These are phyloP conservation scores for Lochmaea capreae DNA, from an alignment of 2,888 invertebrate genomes.

Conservation along the genomic window DNA sequence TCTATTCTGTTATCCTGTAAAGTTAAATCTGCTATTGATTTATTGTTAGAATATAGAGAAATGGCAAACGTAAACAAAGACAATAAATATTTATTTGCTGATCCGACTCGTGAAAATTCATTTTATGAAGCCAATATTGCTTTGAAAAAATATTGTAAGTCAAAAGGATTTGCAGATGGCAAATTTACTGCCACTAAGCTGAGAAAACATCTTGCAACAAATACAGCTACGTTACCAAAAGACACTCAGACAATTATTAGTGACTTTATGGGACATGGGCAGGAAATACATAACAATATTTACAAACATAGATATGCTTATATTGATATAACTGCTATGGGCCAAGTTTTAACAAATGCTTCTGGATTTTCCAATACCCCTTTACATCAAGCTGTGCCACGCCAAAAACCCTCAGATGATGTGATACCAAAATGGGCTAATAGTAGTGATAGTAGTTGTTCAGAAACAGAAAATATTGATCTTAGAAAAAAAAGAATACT, in stretches of 20 bases:
- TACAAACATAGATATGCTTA: slow-evolving; percentile 31
- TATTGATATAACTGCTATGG: slow-evolving; percentile 22
- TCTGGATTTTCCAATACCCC: neutral
- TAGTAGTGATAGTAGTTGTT: too few species aligned
- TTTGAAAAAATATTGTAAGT: slow-evolving; percentile 17
- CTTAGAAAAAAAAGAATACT: neutral
- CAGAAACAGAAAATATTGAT: neutral
- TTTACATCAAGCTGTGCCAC: neutral
- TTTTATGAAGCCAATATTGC: slow-evolving; percentile 16
- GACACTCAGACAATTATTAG: slow-evolving; percentile 23
- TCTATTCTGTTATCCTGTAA: neutral
- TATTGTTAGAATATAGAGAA: neutral
- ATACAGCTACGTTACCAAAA: slow-evolving; percentile 25
- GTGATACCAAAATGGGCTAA: too few species aligned
- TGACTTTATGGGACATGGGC: slow-evolving; percentile 35
- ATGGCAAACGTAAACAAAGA: neutral
- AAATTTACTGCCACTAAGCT: slow-evolving; percentile 17
- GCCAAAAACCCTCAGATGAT: neutral
- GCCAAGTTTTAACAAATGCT: neutral
- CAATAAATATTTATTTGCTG: slow-evolving; percentile 23
- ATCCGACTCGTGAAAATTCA: neutral
- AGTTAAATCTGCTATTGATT: slow-evolving; percentile 18
- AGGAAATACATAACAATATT: slow-evolving; percentile 33
- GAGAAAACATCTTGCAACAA: slow-evolving; percentile 27
- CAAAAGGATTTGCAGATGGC: slow-evolving; percentile 3